These are phyloP conservation scores for Takifugu flavidus DNA, from an alignment of 2,113 vertebrate genomes.

Conservation along the genomic window DNA sequence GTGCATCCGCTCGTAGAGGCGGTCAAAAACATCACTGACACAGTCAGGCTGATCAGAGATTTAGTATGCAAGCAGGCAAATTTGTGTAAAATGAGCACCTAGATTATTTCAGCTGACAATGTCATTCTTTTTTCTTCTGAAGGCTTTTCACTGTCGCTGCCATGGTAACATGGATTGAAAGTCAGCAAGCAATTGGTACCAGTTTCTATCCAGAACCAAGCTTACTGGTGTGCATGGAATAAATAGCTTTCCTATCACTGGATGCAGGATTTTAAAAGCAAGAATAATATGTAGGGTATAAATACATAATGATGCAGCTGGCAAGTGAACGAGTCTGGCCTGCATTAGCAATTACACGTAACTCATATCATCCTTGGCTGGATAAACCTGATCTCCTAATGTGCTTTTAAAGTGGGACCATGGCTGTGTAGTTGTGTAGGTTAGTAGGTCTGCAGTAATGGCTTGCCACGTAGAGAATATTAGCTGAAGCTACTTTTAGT, in stretches of 20 bases:
- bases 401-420: constrained; percentile 58
- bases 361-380: constrained; percentile 59
- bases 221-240: constrained; percentile 68
- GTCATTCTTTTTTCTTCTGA: constrained; percentile 75
- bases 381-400: constrained; percentile 65
- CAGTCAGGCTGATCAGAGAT: constrained; percentile 36
- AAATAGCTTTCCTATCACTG: constrained; percentile 58
- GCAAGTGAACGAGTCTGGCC: no score
- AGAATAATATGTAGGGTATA: constrained; percentile 23
- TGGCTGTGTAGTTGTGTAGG: constrained; percentile 53
- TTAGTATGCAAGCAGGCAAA: constrained; percentile 28
- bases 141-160: constrained; percentile 76
- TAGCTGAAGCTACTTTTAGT: constrained; percentile 67
- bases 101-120: constrained; percentile 69
- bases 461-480: constrained; percentile 49
- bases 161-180: constrained; percentile 80
- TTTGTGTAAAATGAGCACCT: constrained; percentile 68
- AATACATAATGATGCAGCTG: no score
- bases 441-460: constrained; percentile 56
- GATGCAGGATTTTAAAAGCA: constrained; percentile 34
- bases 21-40: constrained; percentile 38
- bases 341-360: constrained; percentile 52
- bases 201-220: constrained; percentile 75
- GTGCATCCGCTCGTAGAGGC: constrained; percentile 25
- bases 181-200: constrained; percentile 75